A percentile compares a stretch with the other conserved stretches of the same genome.
Evolutionary conservation across 2,888 invertebrate species (phyloP).

Genomic region (Lacanobia wlatinum): DNA sequence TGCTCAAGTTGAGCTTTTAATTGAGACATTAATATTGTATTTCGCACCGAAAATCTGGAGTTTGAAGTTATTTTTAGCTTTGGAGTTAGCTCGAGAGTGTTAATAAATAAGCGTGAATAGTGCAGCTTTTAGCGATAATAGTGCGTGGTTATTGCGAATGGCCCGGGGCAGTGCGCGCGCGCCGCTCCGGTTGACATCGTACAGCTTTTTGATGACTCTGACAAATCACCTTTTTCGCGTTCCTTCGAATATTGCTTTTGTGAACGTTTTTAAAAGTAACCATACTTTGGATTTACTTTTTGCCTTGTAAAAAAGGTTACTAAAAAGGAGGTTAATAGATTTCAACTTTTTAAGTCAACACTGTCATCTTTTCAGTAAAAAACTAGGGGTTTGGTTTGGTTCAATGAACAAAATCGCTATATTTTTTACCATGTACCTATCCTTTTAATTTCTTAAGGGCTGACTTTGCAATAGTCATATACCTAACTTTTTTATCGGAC

Average conservation of each 20-base stretch:
- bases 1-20: slow-evolving; percentile 53
- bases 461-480: no score
- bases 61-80: slow-evolving; percentile 20
- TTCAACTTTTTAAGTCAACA: slow-evolving; percentile 1
- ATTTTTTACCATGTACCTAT: no score
- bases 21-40: slow-evolving; percentile 56
- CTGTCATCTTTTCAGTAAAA: slow-evolving; percentile 3
- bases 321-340: slow-evolving; percentile 6
- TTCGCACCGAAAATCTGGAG: slow-evolving; percentile 23
- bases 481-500: no score
- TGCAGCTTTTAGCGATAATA: slow-evolving; percentile 62
- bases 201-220: slow-evolving; percentile 73
- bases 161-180: slow-evolving; percentile 53
- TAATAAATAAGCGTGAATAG: slow-evolving; percentile 66
- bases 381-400: background rate
- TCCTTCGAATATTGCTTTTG: slow-evolving; percentile 30
- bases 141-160: slow-evolving; percentile 68
- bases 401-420: background rate
- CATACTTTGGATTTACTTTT: slow-evolving; percentile 14
- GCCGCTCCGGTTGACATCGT: slow-evolving; percentile 72
- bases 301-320: background rate
- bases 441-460: no score
- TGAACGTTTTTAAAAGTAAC: slow-evolving; percentile 18
- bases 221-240: slow-evolving; percentile 67
- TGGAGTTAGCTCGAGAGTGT: slow-evolving; percentile 40